Evolutionary conservation across 2,113 vertebrate species (phyloP).

Genomic region (Myiagra hebetior): DNA sequence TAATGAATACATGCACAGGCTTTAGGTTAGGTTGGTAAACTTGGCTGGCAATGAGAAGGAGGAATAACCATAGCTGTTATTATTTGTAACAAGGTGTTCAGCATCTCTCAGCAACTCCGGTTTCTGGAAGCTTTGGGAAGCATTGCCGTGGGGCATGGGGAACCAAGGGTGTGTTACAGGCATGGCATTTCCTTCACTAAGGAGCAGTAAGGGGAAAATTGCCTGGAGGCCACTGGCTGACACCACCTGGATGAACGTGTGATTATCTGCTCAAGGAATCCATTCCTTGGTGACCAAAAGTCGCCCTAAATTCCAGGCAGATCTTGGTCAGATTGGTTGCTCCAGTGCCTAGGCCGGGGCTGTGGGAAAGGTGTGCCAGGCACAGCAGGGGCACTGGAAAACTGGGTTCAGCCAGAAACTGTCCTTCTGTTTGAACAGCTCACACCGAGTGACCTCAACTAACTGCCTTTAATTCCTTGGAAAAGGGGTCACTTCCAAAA

Average conservation of each 20-base stretch:
- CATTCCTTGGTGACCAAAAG: conserved; percentile 5
- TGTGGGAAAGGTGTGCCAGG: neutral
- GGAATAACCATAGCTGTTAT: neutral
- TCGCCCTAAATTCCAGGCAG: neutral
- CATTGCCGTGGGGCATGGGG: neutral
- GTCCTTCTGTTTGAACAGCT: neutral
- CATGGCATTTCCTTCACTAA: neutral
- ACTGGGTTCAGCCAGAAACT: neutral
- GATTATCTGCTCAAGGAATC: neutral
- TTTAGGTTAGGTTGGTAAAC: conserved; percentile 4
- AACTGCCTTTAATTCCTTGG: neutral
- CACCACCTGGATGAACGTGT: neutral
- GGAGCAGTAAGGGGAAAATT: neutral
- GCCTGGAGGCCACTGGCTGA: neutral
- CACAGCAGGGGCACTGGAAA: neutral
- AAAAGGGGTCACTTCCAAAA: neutral
- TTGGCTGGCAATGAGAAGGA: neutral
- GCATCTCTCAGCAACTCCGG: neutral
- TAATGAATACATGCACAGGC: conserved; percentile 55
- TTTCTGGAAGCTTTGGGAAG: neutral
- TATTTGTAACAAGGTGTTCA: neutral
- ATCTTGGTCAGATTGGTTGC: neutral
- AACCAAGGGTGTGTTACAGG: neutral
- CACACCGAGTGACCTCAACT: neutral
- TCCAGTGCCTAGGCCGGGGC: neutral